Base-by-base conservation (phyloP, 1,140 invertebrate genomes). In the Scaptomyza montana region DNA sequence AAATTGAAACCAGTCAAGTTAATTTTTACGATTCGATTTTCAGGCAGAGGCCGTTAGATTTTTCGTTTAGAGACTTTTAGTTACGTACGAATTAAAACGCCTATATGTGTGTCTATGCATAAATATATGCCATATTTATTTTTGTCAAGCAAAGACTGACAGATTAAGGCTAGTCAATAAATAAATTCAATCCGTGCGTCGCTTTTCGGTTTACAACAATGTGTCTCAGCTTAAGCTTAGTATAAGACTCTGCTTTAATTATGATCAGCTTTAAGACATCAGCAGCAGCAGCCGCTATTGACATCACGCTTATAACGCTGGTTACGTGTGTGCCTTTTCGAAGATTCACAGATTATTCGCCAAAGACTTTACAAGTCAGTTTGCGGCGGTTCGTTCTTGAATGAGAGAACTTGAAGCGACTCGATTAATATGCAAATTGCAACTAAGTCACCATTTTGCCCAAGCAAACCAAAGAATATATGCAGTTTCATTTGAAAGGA, bases 1-100 rank as follows among this genome's bases (percentile, higher is more conserved):
- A 79, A 89, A 82, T 68, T 82, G 54, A 59, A 71, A 71, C 51
- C 62, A 85, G 80, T 80, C 12, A n/a, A 43, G 33, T 36, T 68
- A 74, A 25, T 25, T 72, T 65, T 62, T n/a, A 46, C 63, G 50
- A 64, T 16, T 8, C 43, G 5, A 30, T 13, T 28, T n/a, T 36
- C 1, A 36, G 33, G 7, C 28, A 53, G 8, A n/a, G 71, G 21
- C 80, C 61, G 76, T 84, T 75, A 67, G 64, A 16, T 60, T 65
- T 65, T 76, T 53, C 39, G 59, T 69, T 49, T 53, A 36, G 50
- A 54, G 65, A 79, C 70, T 54, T 61, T 75, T 80, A 82, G 74
- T 61, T 77, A 77, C 39, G 41, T 28, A 59, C 57, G 43, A 61
- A 33, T 36, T 49, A 49, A 49, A 61, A 13, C 10, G 28, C 10